Evolutionary conservation across 2,888 invertebrate genomes (phyloP), one percentile per base, ranked within the genome.

Genomic region (Lithophane socia): DNA sequence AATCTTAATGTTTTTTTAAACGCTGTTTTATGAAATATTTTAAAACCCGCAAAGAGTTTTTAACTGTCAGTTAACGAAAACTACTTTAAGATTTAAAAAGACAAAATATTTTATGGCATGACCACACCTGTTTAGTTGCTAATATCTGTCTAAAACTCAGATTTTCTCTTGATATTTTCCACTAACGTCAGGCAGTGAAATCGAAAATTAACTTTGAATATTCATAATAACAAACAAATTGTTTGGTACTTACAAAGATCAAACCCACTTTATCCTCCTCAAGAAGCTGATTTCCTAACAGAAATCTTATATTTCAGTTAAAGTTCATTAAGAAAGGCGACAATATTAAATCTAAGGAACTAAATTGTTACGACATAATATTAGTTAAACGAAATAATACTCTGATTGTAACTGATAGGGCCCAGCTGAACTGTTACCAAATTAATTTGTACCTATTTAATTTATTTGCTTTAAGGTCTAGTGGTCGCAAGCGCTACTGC

Each of bases 331-430:
- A 1, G 21, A 56, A 42, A 75, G 47, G 9, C n/a, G 44, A 42
- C 64, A 52, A 60, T 75, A 65, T 54, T 76, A 61, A 61, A 61
- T 61, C 54, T 49, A 44, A 4, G 0, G 7, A 69, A 75, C 47
- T 69, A 75, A 66, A 60, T 71, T 77, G 78, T 7, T 47, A 13
- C 21, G 29, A 54, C n/a, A 52, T 9, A 44, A 75, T 61, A 67
- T 54, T 44, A 29, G n/a, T 54, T 24, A 24, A 56, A 4, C 12
- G 21, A 68, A 81, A 47, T 68, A 52, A 21, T 52, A 29, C 13
- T 37, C 18, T 82, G 64, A 79, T 82, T 79, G 82, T 58, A 64
- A 82, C 5, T 82, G 24, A 79, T 82, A 8, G 58, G 0, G 8
- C 3, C 16, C 16, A 21, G 44, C 3, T 67, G 12, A 67, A 56